Evolutionary conservation across 2,888 invertebrate genomes (phyloP).

Genomic region (Pasiphila rectangulata): DNA sequence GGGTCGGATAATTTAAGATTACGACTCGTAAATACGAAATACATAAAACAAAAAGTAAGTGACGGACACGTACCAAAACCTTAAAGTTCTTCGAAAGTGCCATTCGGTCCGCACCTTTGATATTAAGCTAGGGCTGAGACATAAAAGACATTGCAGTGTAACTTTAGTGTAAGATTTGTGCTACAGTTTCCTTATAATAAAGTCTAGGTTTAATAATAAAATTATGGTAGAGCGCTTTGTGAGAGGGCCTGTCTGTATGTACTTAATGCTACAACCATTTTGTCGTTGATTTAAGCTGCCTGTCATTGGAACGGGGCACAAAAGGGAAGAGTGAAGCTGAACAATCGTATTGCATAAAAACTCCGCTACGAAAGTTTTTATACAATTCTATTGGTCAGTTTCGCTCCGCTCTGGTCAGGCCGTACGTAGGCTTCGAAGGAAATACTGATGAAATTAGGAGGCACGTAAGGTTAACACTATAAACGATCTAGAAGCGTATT

Average conservation of each 20-base stretch:
- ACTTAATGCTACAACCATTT: too few species aligned
- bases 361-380: too few species aligned
- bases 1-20: constrained; percentile 51
- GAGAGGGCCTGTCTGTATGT: too few species aligned
- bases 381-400: too few species aligned
- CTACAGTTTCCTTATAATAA: constrained; percentile 6
- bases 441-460: too few species aligned
- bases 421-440: too few species aligned
- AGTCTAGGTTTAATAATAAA: constrained; percentile 22
- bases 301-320: too few species aligned
- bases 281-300: too few species aligned
- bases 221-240: neutral
- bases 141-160: constrained; percentile 29
- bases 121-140: constrained; percentile 32
- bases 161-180: constrained; percentile 26
- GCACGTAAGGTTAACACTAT: neutral
- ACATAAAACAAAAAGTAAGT: constrained; percentile 46
- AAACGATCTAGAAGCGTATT: too few species aligned
- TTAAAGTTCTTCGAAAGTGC: constrained; percentile 42
- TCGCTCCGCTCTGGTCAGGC: too few species aligned
- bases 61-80: constrained; percentile 39
- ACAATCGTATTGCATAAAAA: too few species aligned
- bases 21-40: constrained; percentile 48
- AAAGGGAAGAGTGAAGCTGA: too few species aligned
- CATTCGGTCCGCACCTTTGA: constrained; percentile 31